phyloP scores from a whole-genome alignment of 2,888 invertebrate species.

The Phyto melanocephala region DNA sequence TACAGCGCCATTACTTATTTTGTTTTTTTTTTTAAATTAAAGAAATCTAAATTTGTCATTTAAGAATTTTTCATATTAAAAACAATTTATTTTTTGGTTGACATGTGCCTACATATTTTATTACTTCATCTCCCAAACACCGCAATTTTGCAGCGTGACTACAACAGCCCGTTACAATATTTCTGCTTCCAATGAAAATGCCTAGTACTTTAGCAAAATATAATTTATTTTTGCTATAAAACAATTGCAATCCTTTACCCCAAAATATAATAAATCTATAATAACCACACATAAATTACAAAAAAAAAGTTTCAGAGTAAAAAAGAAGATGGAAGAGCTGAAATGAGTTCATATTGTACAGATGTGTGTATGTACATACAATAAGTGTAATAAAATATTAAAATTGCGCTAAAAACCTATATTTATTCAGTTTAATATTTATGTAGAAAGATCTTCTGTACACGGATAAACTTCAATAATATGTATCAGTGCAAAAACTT shows the following conservation, averaged over 20 bases:
- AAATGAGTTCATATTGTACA: too few relatives aligned
- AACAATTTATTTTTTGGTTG: neutral
- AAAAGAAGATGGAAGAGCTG: neutral
- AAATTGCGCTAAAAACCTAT: slow-evolving; percentile 16
- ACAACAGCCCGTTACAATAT: too few relatives aligned
- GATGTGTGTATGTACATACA: neutral
- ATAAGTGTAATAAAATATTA: slow-evolving; percentile 14
- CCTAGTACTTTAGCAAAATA: neutral
- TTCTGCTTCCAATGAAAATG: too few relatives aligned
- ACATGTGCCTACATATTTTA: neutral
- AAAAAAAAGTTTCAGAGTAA: slow-evolving; percentile 21
- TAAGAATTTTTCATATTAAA: neutral
- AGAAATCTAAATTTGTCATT: neutral
- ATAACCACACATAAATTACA: slow-evolving; percentile 34
- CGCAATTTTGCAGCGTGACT: neutral
- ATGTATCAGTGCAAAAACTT: too few relatives aligned
- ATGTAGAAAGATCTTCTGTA: too few relatives aligned
- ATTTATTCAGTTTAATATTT: neutral
- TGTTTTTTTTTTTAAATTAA: neutral
- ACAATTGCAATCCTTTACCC: slow-evolving; percentile 29
- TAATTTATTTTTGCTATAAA: slow-evolving; percentile 44
- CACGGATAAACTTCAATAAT: too few relatives aligned
- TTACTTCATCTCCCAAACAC: neutral
- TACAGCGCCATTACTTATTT: too few relatives aligned
- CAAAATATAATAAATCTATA: slow-evolving; percentile 26